Evolutionary conservation across 1,140 invertebrate species (phyloP).

Genomic region (Drosophila ironensis): DNA sequence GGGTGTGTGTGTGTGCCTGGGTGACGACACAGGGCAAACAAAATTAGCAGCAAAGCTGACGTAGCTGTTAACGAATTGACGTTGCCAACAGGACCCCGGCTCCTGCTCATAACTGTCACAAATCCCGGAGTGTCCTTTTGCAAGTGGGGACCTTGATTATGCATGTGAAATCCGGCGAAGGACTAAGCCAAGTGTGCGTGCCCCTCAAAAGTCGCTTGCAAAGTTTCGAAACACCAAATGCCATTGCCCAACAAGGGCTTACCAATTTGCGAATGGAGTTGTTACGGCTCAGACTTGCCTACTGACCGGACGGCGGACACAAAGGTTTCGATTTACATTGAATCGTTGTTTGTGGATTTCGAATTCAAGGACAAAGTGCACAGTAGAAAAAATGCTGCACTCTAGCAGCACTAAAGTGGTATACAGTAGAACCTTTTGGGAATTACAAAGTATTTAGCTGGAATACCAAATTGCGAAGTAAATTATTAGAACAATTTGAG

Average conservation of each 20-base stretch:
- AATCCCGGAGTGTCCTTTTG: background rate
- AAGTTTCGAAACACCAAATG: slow-evolving; percentile 29
- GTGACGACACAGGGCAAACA: slow-evolving; percentile 57
- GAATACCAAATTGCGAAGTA: too few relatives aligned
- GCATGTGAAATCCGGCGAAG: slow-evolving; percentile 13
- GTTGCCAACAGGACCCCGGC: slow-evolving; percentile 36
- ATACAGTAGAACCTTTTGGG: too few relatives aligned
- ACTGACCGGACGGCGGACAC: too few relatives aligned
- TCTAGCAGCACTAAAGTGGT: too few relatives aligned
- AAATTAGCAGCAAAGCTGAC: slow-evolving; percentile 71
- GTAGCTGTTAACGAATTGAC: slow-evolving; percentile 72
- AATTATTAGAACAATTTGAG: too few relatives aligned
- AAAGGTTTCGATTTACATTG: slow-evolving; percentile 39
- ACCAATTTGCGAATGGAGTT: slow-evolving; percentile 22
- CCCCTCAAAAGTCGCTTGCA: slow-evolving; percentile 32
- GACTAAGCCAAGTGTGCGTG: slow-evolving; percentile 5
- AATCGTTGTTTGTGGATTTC: background rate
- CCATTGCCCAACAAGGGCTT: slow-evolving; percentile 33
- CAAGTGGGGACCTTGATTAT: slow-evolving; percentile 28
- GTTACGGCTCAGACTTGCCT: background rate
- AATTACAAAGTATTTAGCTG: too few relatives aligned
- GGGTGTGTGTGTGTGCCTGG: slow-evolving; percentile 1
- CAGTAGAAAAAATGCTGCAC: background rate
- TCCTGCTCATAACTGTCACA: slow-evolving; percentile 31
- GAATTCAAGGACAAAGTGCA: background rate